Base-by-base conservation (phyloP, 2,113 vertebrate species). In the Pangasianodon gigas region DNA sequence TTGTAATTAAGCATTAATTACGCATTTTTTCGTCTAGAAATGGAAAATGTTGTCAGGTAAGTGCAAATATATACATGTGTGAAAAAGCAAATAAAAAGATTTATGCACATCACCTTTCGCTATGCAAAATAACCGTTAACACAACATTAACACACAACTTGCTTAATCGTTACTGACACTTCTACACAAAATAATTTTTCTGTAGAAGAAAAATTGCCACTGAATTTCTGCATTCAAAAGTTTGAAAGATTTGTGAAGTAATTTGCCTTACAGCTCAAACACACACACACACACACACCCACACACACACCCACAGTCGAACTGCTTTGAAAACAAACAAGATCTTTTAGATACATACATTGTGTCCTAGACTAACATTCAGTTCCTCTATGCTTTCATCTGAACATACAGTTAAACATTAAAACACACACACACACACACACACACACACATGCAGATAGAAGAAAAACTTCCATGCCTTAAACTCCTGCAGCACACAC, bases 371-470 rank as follows among this genome's bases (percentile, higher is more conserved):
- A 69, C 29, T 74, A 3, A 44, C 16, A 91, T 90, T 90, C 84
- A 71, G 88, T 89, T 93, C 74, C 32, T 75, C 74, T 88, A 89
- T 89, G 84, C 7, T 58, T 54, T 37, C 29, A 86, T n/a, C 54
- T 86, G 48, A 85, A 85, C 46, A 86, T 86, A 67, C 10, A 51
- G 46, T 29, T 46, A 86, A 29, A 46, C 24, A 65, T 84, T 48
- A 26, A 41, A 51, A 56, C 62, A 58, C 29, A 29, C 62, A 90
- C 54, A 65, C 60, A 67, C 65, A 26, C 75, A 24, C 58, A 16
- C 37, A n/a, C 86, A 79, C 37, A 87, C 85, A 86, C 67, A 74
- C 46, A 86, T 6, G 9, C 51, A 44, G 8, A 0, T 6, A 67
- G 1, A 84, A 29, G 75, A 79, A 51, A 48, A 26, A 51, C 9